A percentile compares a stretch with the other conserved stretches of the same genome.
These are phyloP conservation scores for Malacoctenus gilli DNA, from an alignment of 2,797 vertebrate species.

Conservation along the genomic window DNA sequence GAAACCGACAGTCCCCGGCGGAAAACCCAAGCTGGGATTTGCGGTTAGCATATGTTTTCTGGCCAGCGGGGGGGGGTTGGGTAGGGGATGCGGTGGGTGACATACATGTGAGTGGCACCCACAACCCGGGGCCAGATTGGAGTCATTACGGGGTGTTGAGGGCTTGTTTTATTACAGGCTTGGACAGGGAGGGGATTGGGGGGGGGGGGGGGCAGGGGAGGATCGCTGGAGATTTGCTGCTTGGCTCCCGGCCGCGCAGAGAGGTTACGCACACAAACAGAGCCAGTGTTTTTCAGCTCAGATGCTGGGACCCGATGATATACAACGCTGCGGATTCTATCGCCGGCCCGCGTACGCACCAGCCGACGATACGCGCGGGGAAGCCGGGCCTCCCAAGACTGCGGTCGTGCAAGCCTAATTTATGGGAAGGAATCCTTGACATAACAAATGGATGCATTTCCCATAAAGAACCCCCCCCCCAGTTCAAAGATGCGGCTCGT, in stretches of 20 bases:
- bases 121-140: conserved; percentile 68
- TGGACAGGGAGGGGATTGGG: too few relatives aligned
- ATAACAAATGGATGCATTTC: conserved; percentile 23
- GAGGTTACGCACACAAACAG: conserved; percentile 48
- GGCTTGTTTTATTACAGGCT: conserved; percentile 75
- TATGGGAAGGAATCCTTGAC: conserved; percentile 32
- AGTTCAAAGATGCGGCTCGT: conserved; percentile 20
- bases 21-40: conserved; percentile 46
- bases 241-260: conserved; percentile 41
- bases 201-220: too few relatives aligned
- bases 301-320: conserved; percentile 50
- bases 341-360: conserved; percentile 29
- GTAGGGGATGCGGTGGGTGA: conserved; percentile 68
- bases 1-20: conserved; percentile 47
- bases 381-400: conserved; percentile 3
- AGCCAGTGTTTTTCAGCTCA: conserved; percentile 45
- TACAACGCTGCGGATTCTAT: conserved; percentile 46
- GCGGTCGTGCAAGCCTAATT: conserved; percentile 48
- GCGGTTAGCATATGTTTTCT: conserved; percentile 62
- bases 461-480: conserved; percentile 11
- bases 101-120: conserved; percentile 68
- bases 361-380: conserved; percentile 36
- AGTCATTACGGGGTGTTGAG: conserved; percentile 75
- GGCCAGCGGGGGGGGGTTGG: conserved; percentile 61
- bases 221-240: conserved; percentile 62